Evolutionary conservation across 2,113 vertebrate species (phyloP).

Genomic region (Nycticryphes semicollaris): DNA sequence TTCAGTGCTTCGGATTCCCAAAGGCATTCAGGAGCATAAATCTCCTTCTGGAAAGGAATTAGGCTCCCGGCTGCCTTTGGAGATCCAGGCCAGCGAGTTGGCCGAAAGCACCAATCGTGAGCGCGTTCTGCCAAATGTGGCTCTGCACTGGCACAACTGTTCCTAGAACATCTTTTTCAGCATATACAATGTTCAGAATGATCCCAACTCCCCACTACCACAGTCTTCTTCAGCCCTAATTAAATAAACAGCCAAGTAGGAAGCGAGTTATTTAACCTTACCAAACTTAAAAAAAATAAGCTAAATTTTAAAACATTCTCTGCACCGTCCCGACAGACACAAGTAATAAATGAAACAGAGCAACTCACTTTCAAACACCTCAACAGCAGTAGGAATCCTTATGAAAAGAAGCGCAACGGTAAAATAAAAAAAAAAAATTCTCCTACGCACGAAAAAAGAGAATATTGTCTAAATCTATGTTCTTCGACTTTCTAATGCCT

Average conservation of each 20-base stretch:
- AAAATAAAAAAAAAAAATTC: background rate
- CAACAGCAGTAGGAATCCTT: background rate
- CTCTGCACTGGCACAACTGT: background rate
- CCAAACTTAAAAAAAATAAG: background rate
- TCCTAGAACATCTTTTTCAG: background rate
- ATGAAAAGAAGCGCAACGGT: background rate
- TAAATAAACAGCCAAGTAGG: background rate
- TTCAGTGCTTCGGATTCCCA: background rate
- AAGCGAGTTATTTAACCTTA: background rate
- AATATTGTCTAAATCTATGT: background rate
- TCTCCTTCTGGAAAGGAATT: slow-evolving; percentile 23
- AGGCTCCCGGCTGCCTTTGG: background rate
- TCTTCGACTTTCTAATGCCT: background rate
- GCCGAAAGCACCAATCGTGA: background rate
- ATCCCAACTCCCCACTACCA: background rate
- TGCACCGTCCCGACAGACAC: background rate
- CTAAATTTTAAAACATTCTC: background rate
- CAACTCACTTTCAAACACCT: background rate
- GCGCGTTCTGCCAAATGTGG: background rate
- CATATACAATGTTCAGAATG: background rate
- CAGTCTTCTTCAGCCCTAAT: background rate
- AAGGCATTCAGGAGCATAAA: slow-evolving; percentile 18
- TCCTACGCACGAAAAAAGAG: background rate
- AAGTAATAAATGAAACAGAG: background rate
- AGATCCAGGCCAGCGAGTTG: background rate